Conservation (phyloP, 1,140 invertebrate genomes). For the Zaprionus gabonicus region DNA sequence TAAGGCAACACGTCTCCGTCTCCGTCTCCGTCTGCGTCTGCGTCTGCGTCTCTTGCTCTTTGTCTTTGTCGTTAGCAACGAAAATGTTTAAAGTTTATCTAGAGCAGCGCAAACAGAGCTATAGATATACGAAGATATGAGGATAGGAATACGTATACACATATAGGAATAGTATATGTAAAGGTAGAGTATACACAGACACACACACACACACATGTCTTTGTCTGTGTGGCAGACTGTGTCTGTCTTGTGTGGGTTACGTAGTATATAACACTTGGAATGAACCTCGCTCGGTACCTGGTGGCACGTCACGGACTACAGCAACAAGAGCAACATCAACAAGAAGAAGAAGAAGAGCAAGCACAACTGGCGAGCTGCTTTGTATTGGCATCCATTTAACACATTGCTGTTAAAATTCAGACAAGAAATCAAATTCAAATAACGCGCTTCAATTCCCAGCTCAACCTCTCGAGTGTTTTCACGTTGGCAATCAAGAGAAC, state of each 20-base stretch:
- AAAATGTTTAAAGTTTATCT: conserved; percentile 58
- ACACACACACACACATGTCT: neutral
- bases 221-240: neutral
- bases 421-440: conserved; percentile 83
- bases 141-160: conserved; percentile 17
- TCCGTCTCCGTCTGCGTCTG: neutral
- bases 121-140: conserved; percentile 38
- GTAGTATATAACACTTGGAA: conserved; percentile 62
- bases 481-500: neutral
- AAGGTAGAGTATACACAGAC: conserved; percentile 9
- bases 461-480: neutral
- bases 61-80: conserved; percentile 22
- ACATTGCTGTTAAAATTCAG: conserved; percentile 81
- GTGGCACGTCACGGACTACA: conserved; percentile 43
- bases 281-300: conserved; percentile 57
- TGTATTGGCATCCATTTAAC: conserved; percentile 81
- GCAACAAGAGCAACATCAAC: conserved; percentile 4
- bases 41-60: neutral
- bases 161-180: conserved; percentile 22
- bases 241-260: conserved; percentile 8
- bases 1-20: neutral
- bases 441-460: conserved; percentile 74
- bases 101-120: conserved; percentile 40
- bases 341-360: conserved; percentile 22
- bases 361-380: conserved; percentile 50